A percentile compares a stretch with the other conserved stretches of the same genome.
These are phyloP conservation scores for Lordiphosa collinella DNA, from an alignment of 1,140 invertebrate genomes.

Conservation along the genomic window DNA sequence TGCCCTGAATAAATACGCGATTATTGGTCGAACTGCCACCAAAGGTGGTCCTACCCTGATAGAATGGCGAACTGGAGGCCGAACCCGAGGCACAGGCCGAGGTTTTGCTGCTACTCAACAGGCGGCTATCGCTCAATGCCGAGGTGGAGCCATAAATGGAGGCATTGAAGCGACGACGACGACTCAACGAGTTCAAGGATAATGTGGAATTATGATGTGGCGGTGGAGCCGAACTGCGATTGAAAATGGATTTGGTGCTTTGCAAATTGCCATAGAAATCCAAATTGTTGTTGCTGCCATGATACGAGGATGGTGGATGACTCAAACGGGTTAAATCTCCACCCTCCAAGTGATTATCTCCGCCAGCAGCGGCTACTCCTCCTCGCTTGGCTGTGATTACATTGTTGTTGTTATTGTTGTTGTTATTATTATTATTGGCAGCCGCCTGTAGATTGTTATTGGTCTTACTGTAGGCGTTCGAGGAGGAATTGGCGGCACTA, in stretches of 20 bases:
- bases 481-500: no score
- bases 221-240: slow-evolving; percentile 4
- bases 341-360: slow-evolving; percentile 31
- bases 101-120: slow-evolving; percentile 47
- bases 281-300: slow-evolving; percentile 46
- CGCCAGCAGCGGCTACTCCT: neutral
- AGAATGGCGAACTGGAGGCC: slow-evolving; percentile 85
- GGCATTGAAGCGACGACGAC: slow-evolving; percentile 67
- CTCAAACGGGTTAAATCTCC: slow-evolving; percentile 10
- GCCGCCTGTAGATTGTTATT: slow-evolving; percentile 19
- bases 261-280: slow-evolving; percentile 70
- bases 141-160: slow-evolving; percentile 77
- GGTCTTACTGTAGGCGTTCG: slow-evolving; percentile 18
- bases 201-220: slow-evolving; percentile 68
- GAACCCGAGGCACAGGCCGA: neutral
- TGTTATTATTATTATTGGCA: slow-evolving; percentile 8
- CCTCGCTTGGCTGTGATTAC: slow-evolving; percentile 13
- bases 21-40: slow-evolving; percentile 87
- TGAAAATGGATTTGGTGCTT: slow-evolving; percentile 72
- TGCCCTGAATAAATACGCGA: slow-evolving; percentile 70
- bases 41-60: slow-evolving; percentile 88
- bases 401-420: slow-evolving; percentile 42
- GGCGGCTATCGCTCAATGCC: slow-evolving; percentile 71
- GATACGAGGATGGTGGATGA: slow-evolving; percentile 10
- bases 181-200: slow-evolving; percentile 61